Conservation (phyloP, 2,888 invertebrate species). For the Diarsia brunnea region DNA sequence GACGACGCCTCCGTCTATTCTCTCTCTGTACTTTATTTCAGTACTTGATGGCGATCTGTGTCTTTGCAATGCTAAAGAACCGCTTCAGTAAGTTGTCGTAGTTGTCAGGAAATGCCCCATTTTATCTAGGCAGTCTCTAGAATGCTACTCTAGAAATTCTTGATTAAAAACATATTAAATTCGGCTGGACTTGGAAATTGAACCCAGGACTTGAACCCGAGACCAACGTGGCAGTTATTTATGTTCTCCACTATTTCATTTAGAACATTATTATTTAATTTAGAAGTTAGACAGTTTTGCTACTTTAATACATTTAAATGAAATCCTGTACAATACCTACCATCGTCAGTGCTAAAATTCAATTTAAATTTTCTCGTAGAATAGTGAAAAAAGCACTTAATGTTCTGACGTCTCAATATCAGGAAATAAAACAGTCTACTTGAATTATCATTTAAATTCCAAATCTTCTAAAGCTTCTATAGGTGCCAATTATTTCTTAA, state of each 20-base stretch:
- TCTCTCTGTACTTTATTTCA: neutral
- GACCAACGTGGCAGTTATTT: neutral
- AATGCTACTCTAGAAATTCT: neutral
- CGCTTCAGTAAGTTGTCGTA: neutral
- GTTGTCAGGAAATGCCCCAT: neutral
- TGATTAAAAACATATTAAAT: neutral
- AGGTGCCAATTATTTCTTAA: constrained; percentile 15
- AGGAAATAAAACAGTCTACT: neutral
- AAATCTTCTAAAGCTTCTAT: neutral
- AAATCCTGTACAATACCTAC: neutral
- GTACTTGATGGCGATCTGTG: neutral
- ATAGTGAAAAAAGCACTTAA: neutral
- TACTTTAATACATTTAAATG: neutral
- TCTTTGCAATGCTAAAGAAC: neutral
- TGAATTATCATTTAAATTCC: constrained; percentile 13
- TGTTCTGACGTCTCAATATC: neutral
- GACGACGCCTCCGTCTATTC: neutral
- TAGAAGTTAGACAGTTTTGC: neutral
- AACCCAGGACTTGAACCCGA: neutral
- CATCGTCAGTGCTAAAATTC: neutral
- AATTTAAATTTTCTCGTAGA: neutral
- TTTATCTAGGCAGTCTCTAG: neutral
- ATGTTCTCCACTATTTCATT: neutral
- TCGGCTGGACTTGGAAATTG: neutral
- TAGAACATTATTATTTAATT: neutral